These are phyloP conservation scores for Andricus quercusramuli DNA, from an alignment of 2,888 invertebrate genomes.

Conservation along the genomic window DNA sequence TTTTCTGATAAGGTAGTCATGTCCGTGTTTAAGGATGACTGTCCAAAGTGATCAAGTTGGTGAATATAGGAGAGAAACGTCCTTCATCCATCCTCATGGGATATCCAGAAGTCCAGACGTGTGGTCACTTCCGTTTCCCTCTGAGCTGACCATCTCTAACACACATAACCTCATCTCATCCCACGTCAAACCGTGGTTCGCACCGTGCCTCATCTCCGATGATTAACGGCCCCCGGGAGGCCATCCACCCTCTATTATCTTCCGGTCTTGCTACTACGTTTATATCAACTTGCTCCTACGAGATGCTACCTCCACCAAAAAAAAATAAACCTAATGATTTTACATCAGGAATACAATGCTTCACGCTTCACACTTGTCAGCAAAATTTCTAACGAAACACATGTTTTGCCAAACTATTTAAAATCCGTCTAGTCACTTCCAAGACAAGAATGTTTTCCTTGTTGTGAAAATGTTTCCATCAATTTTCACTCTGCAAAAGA, in stretches of 20 bases:
- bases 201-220: conserved; percentile 68
- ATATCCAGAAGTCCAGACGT: conserved; percentile 53
- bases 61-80: conserved; percentile 59
- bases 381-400: conserved; percentile 42
- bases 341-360: background rate
- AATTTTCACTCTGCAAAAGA: conserved; percentile 58
- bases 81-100: conserved; percentile 66
- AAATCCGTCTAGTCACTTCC: conserved; percentile 43
- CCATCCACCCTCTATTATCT: conserved; percentile 73
- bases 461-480: conserved; percentile 56
- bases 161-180: conserved; percentile 62
- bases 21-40: background rate
- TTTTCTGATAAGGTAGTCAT: background rate
- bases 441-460: conserved; percentile 53
- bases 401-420: conserved; percentile 52
- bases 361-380: background rate
- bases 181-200: conserved; percentile 61
- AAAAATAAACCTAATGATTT: conserved; percentile 13
- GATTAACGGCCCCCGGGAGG: conserved; percentile 75
- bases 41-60: conserved; percentile 26
- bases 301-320: conserved; percentile 55
- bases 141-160: conserved; percentile 66
- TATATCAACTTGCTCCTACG: conserved; percentile 68
- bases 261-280: conserved; percentile 66
- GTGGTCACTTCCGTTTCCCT: conserved; percentile 74